Evolutionary conservation across 2,797 vertebrate species (phyloP), one percentile per base, ranked within the genome.

Genomic region (Typhlichthys eigenmanni): DNA sequence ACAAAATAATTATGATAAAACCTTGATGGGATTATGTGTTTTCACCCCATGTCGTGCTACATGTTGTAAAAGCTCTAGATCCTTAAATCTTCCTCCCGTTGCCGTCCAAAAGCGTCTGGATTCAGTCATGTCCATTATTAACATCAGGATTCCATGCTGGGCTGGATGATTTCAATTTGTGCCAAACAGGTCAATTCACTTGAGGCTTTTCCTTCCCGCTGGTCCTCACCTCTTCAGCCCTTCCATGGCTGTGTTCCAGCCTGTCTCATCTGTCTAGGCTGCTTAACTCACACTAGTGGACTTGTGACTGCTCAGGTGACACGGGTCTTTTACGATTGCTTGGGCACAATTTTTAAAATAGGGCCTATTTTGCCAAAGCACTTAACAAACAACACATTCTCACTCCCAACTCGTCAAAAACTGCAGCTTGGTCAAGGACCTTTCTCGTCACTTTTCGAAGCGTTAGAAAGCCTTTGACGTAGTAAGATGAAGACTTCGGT

Each of bases 121-220:
- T 75, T 45, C 19, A 49, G 52, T 55, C 55, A 58, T 63, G 16
- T n/a, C 48, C 9, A 3, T 53, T 47, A 14, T 58, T 67, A 51
- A 60, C 58, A 66, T 53, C 63, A 67, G 56, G 68, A 64, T 62
- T 71, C 64, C 29, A 63, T 70, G 50, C 68, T 82, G 70, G 76
- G 70, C 69, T 75, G 1, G 5, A 29, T 5, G 46, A 64, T 74
- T 72, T 47, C 61, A 49, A 65, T 78, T 78, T 72, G 60, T 70
- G 77, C 71, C 60, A 75, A 75, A 68, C 68, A 71, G 71, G 72
- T 76, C 81, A 78, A 70, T 78, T 81, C 75, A 76, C 66, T 75
- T 66, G 66, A 63, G 59, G 61, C 77, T 63, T 72, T 65, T 63
- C 77, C 63, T 72, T 65, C 52, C 34, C 47, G 66, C 72, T 56